A percentile compares a stretch with the other conserved stretches of the same genome.
phyloP scores from a whole-genome alignment of 2,797 vertebrate genomes.

The Forpus xanthops region DNA sequence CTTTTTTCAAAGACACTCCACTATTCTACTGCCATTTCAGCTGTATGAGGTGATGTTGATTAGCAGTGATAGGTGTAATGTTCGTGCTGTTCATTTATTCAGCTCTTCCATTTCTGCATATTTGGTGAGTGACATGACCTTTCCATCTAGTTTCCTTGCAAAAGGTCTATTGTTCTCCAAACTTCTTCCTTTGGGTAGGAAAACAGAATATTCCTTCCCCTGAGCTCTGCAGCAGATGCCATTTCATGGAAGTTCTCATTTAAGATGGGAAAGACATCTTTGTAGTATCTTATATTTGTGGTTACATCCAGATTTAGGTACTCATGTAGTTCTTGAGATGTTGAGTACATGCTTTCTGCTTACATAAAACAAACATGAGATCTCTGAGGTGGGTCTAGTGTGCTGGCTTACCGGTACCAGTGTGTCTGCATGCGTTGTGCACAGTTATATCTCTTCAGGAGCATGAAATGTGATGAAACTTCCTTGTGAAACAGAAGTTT shows the following conservation, averaged over 20 bases:
- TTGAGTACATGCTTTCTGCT: neutral
- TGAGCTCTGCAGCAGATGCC: neutral
- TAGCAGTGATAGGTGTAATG: neutral
- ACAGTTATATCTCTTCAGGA: neutral
- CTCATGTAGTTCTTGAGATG: neutral
- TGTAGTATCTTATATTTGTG: neutral
- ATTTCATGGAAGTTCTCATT: neutral
- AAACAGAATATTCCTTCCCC: neutral
- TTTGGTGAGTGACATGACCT: neutral
- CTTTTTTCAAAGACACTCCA: constrained; percentile 4
- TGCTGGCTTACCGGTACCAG: neutral
- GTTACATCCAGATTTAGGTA: neutral
- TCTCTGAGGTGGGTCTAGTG: neutral
- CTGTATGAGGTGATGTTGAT: constrained; percentile 21
- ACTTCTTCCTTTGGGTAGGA: neutral
- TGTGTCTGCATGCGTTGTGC: neutral
- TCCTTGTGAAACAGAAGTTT: fast-evolving
- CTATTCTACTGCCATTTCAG: neutral
- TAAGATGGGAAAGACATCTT: neutral
- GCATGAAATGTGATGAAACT: neutral
- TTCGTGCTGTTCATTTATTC: neutral
- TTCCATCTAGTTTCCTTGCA: neutral
- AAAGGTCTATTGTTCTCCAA: neutral
- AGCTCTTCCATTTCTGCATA: neutral
- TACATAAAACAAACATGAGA: fast-evolving